Conservation (phyloP, 1,140 invertebrate genomes). For the Goniozus legneri region DNA sequence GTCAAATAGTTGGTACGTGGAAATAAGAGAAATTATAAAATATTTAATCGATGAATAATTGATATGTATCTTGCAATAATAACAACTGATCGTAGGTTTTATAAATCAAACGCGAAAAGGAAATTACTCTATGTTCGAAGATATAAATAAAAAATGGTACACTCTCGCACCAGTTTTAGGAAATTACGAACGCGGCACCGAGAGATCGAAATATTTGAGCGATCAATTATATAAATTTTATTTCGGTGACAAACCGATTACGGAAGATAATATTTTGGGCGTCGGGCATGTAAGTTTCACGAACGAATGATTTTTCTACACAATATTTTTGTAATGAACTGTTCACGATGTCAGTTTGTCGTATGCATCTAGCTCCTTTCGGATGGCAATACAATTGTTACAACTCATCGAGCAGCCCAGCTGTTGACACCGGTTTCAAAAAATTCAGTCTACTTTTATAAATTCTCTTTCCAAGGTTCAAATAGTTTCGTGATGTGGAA, state of each 20-base stretch:
- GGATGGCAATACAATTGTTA: constrained; percentile 23
- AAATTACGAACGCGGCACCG: constrained; percentile 51
- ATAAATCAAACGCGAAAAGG: constrained; percentile 24
- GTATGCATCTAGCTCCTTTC: constrained; percentile 27
- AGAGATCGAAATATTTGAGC: constrained; percentile 48
- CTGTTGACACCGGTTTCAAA: constrained; percentile 17
- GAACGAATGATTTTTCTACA: not conserved
- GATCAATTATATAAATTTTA: constrained; percentile 44
- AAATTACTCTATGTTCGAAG: constrained; percentile 41
- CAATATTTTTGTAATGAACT: not conserved
- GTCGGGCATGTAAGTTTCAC: constrained; percentile 35
- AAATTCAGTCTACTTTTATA: constrained; percentile 29
- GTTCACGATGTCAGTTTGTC: not conserved
- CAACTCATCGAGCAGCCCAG: constrained; percentile 23
- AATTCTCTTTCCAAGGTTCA: constrained; percentile 33
- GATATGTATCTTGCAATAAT: not conserved
- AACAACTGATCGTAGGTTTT: constrained; percentile 28
- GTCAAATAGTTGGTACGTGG: constrained; percentile 31
- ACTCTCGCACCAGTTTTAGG: constrained; percentile 55
- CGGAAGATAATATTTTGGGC: constrained; percentile 27
- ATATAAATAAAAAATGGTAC: constrained; percentile 52
- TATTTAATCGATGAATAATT: constrained; percentile 53
- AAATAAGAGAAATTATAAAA: constrained; percentile 54
- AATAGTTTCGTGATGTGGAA: constrained; percentile 14
- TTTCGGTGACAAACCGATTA: constrained; percentile 39